Evolutionary conservation across 2,888 invertebrate species (phyloP), one percentile per base, ranked within the genome.

Genomic region (Rhopalosiphum nymphaeae): DNA sequence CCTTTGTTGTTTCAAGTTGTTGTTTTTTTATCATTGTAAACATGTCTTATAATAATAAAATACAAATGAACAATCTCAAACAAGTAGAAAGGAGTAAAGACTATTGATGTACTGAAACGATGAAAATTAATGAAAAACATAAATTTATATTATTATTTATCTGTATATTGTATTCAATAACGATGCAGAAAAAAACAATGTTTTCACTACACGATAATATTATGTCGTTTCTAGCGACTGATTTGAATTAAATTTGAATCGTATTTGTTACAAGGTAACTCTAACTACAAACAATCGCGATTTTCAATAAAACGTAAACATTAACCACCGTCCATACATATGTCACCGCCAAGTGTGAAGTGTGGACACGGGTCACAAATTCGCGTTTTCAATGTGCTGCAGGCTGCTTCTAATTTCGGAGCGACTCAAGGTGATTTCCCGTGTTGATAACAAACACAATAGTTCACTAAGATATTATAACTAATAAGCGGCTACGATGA

Each of bases 281-380:
- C 16, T 49, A 87, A 88, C 67, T 56, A 89, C 36, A 78, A n/a
- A 56, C 44, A 78, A 89, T 78, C 29, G n/a, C 9, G 56, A 46
- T 93, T 93, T 93, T 93, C 78, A 78, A 93, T 93, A 42, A 88
- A 93, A 42, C 67, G 49, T 49, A 29, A 89, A 42, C 88, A 67
- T 49, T 49, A 49, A 61, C 91, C 88, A 86, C 91, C 87, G 44
- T 53, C 61, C 49, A 67, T 88, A 21, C 87, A 49, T 53, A 53
- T 67, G 89, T 78, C 87, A 87, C 53, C 92, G 16, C 78, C 36
- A 78, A 78, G 78, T 36, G 78, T 36, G 78, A 36, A 78, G 78
- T 29, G n/a, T 46, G 88, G 88, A 93, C 92, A 89, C 92, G 92
- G 92, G 78, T 89, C 92, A 78, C 87, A 87, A 86, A 92, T 61